Evolutionary conservation across 2,113 vertebrate genomes (phyloP).

Genomic region (Vulpes ferrilata): DNA sequence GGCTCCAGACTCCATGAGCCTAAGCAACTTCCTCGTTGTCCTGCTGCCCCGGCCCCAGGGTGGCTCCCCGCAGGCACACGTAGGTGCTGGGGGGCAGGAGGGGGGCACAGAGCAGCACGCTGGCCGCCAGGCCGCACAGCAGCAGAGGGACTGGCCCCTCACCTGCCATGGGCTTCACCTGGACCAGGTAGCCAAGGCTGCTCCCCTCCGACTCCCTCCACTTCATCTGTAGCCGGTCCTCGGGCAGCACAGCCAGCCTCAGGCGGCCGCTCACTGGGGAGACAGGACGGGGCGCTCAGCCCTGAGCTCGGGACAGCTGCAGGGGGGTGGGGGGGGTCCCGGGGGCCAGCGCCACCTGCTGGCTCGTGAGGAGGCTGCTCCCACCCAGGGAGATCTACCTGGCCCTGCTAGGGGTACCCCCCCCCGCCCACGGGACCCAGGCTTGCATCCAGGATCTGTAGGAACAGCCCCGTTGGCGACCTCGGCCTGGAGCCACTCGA

Average conservation of each 20-base stretch:
- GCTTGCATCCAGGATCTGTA: neutral
- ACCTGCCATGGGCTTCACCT: constrained; percentile 95
- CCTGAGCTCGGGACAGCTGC: neutral
- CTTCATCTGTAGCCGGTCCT: constrained; percentile 96
- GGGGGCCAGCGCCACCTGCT: neutral
- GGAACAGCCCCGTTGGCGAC: neutral
- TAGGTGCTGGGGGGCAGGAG: fast-evolving
- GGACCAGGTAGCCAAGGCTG: constrained; percentile 93
- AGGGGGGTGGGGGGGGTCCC: neutral
- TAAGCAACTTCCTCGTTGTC: too few relatives aligned
- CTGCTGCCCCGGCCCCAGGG: neutral
- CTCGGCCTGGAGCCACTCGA: neutral
- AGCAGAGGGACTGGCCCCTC: neutral
- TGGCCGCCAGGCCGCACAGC: fast-evolving
- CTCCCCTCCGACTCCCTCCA: constrained; percentile 94
- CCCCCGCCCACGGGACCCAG: neutral
- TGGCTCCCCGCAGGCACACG: neutral
- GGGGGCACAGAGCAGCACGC: neutral
- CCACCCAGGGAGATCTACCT: neutral
- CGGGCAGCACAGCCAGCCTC: constrained; percentile 92
- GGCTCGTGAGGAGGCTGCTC: neutral
- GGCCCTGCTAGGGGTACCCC: neutral
- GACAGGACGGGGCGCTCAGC: fast-evolving
- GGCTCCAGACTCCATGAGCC: too few relatives aligned
- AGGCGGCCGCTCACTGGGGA: constrained; percentile 88